A percentile compares a stretch with the other conserved stretches of the same genome.
Evolutionary conservation across 2,888 invertebrate species (phyloP).

Genomic region (Synergus itoensis): DNA sequence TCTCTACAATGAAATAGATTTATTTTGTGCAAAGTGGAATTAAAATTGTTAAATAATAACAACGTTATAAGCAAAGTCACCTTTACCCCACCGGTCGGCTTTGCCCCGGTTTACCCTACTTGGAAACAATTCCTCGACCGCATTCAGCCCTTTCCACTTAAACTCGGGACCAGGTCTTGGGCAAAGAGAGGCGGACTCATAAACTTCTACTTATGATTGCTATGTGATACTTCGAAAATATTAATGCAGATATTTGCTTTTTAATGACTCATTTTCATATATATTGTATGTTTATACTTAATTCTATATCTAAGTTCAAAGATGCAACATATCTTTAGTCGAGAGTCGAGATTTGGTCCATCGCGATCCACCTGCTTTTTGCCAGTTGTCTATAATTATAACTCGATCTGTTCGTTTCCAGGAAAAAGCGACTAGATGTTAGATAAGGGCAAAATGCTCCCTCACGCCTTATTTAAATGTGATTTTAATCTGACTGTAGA

Average conservation of each 20-base stretch:
- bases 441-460: slow-evolving; percentile 28
- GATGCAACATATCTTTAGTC: slow-evolving; percentile 6
- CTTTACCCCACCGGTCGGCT: too few relatives aligned
- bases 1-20: too few relatives aligned
- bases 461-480: slow-evolving; percentile 37
- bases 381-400: neutral
- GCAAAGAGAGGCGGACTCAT: neutral
- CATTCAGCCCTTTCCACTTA: slow-evolving; percentile 40
- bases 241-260: neutral
- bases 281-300: too few relatives aligned
- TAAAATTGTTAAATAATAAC: too few relatives aligned
- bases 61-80: too few relatives aligned
- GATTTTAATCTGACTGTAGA: slow-evolving; percentile 33
- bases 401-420: slow-evolving; percentile 5
- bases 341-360: slow-evolving; percentile 16
- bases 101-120: too few relatives aligned
- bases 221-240: neutral
- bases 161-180: slow-evolving; percentile 11
- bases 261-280: too few relatives aligned
- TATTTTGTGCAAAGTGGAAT: too few relatives aligned
- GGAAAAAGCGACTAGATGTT: slow-evolving; percentile 1
- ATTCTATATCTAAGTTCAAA: too few relatives aligned
- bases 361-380: slow-evolving; percentile 8
- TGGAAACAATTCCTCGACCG: slow-evolving; percentile 73
- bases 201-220: slow-evolving; percentile 1